Evolutionary conservation across 2,113 vertebrate species (phyloP).

Genomic region (Thomomys bottae): DNA sequence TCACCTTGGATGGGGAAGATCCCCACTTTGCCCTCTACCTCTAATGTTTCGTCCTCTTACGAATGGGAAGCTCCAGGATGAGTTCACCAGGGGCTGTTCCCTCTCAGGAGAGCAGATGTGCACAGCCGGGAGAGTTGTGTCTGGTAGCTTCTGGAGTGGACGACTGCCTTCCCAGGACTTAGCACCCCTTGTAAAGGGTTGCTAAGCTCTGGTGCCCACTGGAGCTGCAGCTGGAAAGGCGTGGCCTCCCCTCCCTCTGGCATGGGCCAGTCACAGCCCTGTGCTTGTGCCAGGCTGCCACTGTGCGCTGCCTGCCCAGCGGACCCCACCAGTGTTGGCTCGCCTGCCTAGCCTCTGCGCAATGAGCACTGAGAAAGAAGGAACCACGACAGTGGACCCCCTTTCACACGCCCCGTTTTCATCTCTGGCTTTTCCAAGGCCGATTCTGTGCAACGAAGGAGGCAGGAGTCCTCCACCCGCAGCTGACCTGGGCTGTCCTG

Average conservation of each 20-base stretch:
- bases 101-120: constrained; percentile 44
- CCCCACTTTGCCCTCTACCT: background rate
- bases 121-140: constrained; percentile 18
- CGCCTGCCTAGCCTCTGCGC: rapidly evolving
- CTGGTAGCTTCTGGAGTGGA: constrained; percentile 54
- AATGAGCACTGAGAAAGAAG: background rate
- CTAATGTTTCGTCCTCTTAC: constrained; percentile 25
- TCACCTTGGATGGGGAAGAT: background rate
- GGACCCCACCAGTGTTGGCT: background rate
- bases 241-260: constrained; percentile 47
- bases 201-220: constrained; percentile 65
- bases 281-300: constrained; percentile 3
- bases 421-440: background rate
- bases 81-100: constrained; percentile 69
- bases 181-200: constrained; percentile 52
- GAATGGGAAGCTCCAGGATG: constrained; percentile 48
- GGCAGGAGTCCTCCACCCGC: background rate
- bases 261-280: background rate
- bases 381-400: background rate
- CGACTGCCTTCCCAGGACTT: constrained; percentile 34
- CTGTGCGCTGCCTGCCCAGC: background rate
- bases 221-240: constrained; percentile 28
- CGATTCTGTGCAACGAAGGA: too few relatives aligned
- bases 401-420: too few relatives aligned
- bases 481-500: too few relatives aligned